Base-by-base conservation (phyloP, 2,888 invertebrate genomes). In the Lithophane leautieri region DNA sequence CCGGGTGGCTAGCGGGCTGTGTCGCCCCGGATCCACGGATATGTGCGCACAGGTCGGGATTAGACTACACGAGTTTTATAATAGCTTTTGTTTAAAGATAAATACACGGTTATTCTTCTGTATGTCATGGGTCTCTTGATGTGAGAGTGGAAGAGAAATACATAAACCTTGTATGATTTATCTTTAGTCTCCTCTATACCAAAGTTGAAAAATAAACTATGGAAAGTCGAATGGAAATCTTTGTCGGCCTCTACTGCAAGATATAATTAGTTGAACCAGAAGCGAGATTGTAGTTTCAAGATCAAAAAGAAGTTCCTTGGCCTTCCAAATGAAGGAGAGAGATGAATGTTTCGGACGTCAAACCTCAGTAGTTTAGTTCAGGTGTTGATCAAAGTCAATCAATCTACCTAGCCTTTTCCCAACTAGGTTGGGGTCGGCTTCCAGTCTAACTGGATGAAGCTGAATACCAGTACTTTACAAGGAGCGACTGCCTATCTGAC, bases 1-100 rank as follows among this genome's bases (percentile, higher is more conserved):
- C 88, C 88, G 89, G 90, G 89, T 92, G 93, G 89, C 88, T 92
- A 93, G 89, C 92, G 90, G 89, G 83, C 90, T 92, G 94, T 93
- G 91, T 94, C 94, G 86, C 79, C 81, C 88, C 92, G 91, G 90
- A 89, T 91, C 89, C 88, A 88, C 86, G 89, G 89, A 87, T 88
- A 89, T 85, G 73, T 74, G 77, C 70, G 79, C 75, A 89, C 94
- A 95, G 94, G 91, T 91, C 78, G 77, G 93, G 86, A 93, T 89
- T 90, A 87, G 78, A 66, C 14, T 14, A 44, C 11, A 52, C 52
- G 44, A 68, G 19, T 82, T 74, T 81, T 74, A 61, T 73, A 65
- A 50, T 44, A 52, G 22, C 25, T 79, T 25, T 61, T 65, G 1
- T 50, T 50, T 78, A 6, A 28, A 44, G 19, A 40, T 68, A 4